A percentile compares a stretch with the other conserved stretches of the same genome.
phyloP scores from a whole-genome alignment of 2,113 vertebrate species.

The Lasiurus borealis region DNA sequence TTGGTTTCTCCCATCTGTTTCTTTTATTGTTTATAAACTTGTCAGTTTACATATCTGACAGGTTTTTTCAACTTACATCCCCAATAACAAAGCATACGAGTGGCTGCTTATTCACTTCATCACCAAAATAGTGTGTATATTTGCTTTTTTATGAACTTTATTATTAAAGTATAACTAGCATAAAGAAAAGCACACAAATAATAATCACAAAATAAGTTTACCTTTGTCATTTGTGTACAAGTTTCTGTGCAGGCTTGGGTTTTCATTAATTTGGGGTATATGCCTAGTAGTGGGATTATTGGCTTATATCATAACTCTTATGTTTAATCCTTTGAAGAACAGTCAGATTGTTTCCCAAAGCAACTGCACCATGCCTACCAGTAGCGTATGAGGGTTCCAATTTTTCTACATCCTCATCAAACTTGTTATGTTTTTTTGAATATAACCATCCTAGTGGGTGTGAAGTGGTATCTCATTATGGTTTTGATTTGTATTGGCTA shows the following conservation, averaged over 20 bases:
- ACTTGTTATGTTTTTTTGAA: background rate
- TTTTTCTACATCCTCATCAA: background rate
- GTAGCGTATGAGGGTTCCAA: background rate
- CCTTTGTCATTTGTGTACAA: background rate
- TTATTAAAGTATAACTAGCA: background rate
- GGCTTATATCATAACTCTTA: background rate
- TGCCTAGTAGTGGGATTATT: background rate
- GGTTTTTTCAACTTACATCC: background rate
- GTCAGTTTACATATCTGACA: background rate
- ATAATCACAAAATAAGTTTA: background rate
- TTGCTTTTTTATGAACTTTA: slow-evolving; percentile 23
- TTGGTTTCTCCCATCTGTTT: background rate
- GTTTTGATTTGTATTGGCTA: background rate
- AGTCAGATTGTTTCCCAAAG: background rate
- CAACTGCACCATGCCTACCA: background rate
- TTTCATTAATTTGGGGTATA: background rate
- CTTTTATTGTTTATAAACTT: slow-evolving; percentile 43
- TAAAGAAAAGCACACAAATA: slow-evolving; percentile 7
- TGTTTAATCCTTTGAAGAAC: background rate
- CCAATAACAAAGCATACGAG: background rate
- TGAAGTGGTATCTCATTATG: background rate
- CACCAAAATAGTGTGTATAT: background rate
- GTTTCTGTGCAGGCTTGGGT: background rate
- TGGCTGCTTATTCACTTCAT: background rate
- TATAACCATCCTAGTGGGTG: background rate